Conservation (phyloP, 2,113 vertebrate genomes). For the Emydocephalus ijimae region DNA sequence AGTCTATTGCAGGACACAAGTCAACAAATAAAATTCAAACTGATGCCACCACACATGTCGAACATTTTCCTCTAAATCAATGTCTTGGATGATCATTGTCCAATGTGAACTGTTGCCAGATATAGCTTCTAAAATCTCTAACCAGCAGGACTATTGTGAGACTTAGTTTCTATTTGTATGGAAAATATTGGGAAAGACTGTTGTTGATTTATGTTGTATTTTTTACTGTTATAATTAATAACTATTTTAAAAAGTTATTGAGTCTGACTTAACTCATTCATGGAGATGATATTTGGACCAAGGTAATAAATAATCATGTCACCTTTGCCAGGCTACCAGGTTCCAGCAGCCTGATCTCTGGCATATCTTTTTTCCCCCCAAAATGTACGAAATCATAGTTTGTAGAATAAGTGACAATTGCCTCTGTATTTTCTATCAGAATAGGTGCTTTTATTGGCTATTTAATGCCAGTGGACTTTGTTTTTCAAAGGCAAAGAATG, state of each 20-base stretch:
- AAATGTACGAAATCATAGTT: background rate
- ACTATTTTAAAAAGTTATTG: background rate
- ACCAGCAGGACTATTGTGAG: background rate
- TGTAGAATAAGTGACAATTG: background rate
- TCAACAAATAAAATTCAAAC: background rate
- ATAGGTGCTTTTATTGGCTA: background rate
- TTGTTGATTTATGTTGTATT: background rate
- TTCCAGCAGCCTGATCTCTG: background rate
- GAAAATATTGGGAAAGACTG: background rate
- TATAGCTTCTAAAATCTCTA: background rate
- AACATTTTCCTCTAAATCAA: background rate
- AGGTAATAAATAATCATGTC: background rate
- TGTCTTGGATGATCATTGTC: background rate
- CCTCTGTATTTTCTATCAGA: background rate
- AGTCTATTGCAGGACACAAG: background rate
- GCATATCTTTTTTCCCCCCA: too few species aligned
- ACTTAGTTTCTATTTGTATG: too few species aligned
- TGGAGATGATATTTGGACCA: background rate
- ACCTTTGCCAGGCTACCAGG: background rate
- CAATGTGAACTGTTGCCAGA: background rate
- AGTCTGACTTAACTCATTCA: background rate
- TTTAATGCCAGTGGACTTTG: background rate
- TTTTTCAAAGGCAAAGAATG: background rate
- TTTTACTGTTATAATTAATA: background rate
- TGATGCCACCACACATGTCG: background rate